These are phyloP conservation scores for Thunnus albacares DNA, from an alignment of 2,797 vertebrate genomes.

Conservation along the genomic window DNA sequence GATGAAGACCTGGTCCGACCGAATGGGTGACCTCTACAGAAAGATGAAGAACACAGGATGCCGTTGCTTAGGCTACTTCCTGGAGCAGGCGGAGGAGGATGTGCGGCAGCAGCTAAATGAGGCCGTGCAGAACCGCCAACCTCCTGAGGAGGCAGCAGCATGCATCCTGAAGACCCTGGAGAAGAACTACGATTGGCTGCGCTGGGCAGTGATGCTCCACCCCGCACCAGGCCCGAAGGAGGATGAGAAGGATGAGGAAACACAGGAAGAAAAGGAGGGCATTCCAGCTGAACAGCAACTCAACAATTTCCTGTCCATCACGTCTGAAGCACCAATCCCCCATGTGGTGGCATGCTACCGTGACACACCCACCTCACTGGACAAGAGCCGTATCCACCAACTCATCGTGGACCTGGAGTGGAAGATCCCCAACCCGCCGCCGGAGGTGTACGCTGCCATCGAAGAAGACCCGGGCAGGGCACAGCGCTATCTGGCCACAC, in stretches of 20 bases:
- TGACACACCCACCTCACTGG: constrained; percentile 79
- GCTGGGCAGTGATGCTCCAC: constrained; percentile 86
- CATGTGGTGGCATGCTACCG: constrained; percentile 80
- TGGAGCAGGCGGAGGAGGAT: constrained; percentile 81
- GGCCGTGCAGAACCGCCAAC: constrained; percentile 53
- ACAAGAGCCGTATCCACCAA: constrained; percentile 83
- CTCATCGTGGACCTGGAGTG: constrained; percentile 86
- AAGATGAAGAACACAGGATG: constrained; percentile 80
- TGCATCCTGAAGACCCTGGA: constrained; percentile 79
- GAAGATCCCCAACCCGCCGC: constrained; percentile 87
- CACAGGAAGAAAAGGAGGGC: constrained; percentile 8
- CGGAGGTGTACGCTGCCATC: constrained; percentile 83
- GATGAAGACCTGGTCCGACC: constrained; percentile 82
- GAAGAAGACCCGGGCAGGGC: constrained; percentile 81
- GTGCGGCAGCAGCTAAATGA: constrained; percentile 70
- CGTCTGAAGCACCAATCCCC: constrained; percentile 71
- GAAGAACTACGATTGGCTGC: constrained; percentile 86
- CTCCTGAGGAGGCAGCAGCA: constrained; percentile 73
- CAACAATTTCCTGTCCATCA: constrained; percentile 72
- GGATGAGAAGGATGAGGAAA: constrained; percentile 40
- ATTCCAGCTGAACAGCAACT: not conserved
- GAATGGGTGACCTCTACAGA: constrained; percentile 80
- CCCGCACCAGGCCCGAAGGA: constrained; percentile 53
- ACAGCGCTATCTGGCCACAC: constrained; percentile 79
- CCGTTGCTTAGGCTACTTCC: constrained; percentile 81